Evolutionary conservation across 2,888 invertebrate species (phyloP), one percentile per base, ranked within the genome.

Genomic region (Baronia brevicornis): DNA sequence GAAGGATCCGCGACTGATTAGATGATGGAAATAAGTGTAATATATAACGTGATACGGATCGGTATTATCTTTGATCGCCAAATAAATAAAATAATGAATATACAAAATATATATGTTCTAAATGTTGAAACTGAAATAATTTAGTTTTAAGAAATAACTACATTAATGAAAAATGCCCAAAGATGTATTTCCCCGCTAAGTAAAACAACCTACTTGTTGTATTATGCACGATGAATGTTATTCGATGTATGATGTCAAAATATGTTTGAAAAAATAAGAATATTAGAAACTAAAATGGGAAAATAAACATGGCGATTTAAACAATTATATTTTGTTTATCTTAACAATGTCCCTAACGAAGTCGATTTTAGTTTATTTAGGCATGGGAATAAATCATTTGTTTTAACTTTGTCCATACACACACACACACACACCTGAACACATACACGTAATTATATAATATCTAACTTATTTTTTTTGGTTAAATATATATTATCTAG

Each of bases 1-100:
- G 60, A 62, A 39, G 73, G 82, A 63, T 74, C 82, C 75, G 57
- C 78, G 82, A 84, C 82, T 84, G 82, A 82, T 75, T 84, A 84
- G 82, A 65, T 78, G 79, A 75, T 72, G 69, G 69, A 69, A 68
- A 72, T 79, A 78, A 78, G 61, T 72, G 71, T 79, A 80, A 66
- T 71, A 71, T 73, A 66, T 60, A 56, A 71, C 68, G 79, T 75
- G 75, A 75, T 74, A 79, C 49, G 70, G 74, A 71, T 68, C 58
- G 75, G 71, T 78, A 71, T 72, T 72, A 70, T 71, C 58, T 74
- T 74, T 72, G 68, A 75, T 82, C 80, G 84, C 84, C 84, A 84
- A 84, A 84, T 77, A 72, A 72, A 62, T 66, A 62, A 61, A 66
- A 62, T 70, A 73, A 56, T 66, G 64, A 64, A 50, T 64, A 27